These are phyloP conservation scores for Pristionchus japonicus DNA, from an alignment of 2,888 invertebrate species.

Conservation along the genomic window DNA sequence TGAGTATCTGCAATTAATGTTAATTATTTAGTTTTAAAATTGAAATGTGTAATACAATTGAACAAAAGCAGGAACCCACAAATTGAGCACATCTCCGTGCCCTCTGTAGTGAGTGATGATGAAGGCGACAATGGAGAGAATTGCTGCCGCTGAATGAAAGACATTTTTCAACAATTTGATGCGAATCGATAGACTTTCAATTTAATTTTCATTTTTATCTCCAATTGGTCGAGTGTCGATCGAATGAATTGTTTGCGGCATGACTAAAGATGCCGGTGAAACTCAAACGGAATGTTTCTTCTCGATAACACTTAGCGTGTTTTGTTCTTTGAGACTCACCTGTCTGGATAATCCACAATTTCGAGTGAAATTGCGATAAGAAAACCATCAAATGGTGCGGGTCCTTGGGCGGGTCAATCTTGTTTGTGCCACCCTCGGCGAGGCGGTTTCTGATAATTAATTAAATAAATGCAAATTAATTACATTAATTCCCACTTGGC, in stretches of 20 bases:
- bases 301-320: too few relatives aligned
- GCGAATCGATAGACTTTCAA: too few relatives aligned
- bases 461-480: not conserved
- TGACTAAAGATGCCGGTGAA: not conserved
- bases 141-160: conserved; percentile 59
- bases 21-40: not conserved
- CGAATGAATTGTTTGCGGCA: too few relatives aligned
- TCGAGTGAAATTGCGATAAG: conserved; percentile 62
- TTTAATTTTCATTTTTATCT: too few relatives aligned
- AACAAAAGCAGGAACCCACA: conserved; percentile 50
- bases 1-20: conserved; percentile 53
- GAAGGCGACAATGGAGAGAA: conserved; percentile 69
- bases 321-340: too few relatives aligned
- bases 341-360: conserved; percentile 62
- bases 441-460: conserved; percentile 53
- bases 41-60: not conserved
- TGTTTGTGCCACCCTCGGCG: conserved; percentile 58
- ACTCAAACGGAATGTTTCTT: not conserved
- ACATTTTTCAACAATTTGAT: not conserved
- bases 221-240: too few relatives aligned
- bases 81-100: conserved; percentile 69
- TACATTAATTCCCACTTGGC: conserved; percentile 52
- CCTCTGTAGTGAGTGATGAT: conserved; percentile 72
- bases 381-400: conserved; percentile 57
- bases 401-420: conserved; percentile 58